Percentiles rank a stretch among this genome's conserved stretches.
phyloP scores from a whole-genome alignment of 2,113 vertebrate species.

The Phodopus roborovskii region DNA sequence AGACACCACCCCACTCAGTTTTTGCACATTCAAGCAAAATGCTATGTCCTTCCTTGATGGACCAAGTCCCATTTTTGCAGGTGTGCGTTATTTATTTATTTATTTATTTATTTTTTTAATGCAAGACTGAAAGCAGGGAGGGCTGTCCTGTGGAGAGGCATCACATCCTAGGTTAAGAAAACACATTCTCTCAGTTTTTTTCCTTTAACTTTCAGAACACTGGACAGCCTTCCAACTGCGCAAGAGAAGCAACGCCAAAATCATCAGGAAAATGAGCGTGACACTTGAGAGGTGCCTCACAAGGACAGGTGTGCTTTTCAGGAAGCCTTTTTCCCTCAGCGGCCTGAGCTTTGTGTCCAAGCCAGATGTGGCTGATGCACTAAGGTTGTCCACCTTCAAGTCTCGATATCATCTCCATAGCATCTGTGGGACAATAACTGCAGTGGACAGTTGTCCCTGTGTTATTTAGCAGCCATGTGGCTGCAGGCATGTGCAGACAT shows the following conservation, averaged over 20 bases:
- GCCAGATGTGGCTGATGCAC: not conserved
- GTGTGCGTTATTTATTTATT: slow-evolving; percentile 46
- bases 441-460: slow-evolving; percentile 43
- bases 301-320: slow-evolving; percentile 73
- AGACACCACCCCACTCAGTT: not conserved
- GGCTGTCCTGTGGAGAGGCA: not conserved
- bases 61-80: slow-evolving; percentile 72
- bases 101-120: not conserved
- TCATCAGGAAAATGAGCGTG: slow-evolving; percentile 12
- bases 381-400: rapidly evolving
- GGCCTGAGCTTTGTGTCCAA: slow-evolving; percentile 1
- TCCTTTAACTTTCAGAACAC: slow-evolving; percentile 53
- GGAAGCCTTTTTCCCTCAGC: slow-evolving; percentile 37
- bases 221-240: slow-evolving; percentile 1
- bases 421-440: slow-evolving; percentile 52
- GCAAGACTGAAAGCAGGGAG: not conserved
- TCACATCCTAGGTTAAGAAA: slow-evolving; percentile 41
- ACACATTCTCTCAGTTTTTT: slow-evolving; percentile 25
- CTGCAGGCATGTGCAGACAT: slow-evolving; percentile 75
- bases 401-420: slow-evolving; percentile 38
- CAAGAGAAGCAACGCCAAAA: slow-evolving; percentile 51
- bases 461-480: slow-evolving; percentile 42
- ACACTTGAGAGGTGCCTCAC: slow-evolving; percentile 62
- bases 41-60: slow-evolving; percentile 63
- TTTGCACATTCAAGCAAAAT: slow-evolving; percentile 59